A percentile compares a stretch with the other conserved stretches of the same genome.
Evolutionary conservation across 2,797 vertebrate species (phyloP).

Genomic region (Etheostoma perlongum): DNA sequence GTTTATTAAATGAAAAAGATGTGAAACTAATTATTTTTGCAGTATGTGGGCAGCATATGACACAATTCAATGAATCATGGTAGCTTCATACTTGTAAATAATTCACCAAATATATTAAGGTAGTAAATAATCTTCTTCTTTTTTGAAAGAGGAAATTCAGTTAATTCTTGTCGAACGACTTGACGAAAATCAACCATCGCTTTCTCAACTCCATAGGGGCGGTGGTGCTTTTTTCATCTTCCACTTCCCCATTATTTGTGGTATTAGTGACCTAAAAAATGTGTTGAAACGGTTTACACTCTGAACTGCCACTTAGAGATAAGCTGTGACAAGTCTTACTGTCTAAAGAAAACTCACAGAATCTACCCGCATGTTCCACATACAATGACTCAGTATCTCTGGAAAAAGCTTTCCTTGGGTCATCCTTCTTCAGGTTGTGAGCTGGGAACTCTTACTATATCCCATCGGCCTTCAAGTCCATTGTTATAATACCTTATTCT

Average conservation of each 20-base stretch:
- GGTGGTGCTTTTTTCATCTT: conserved; percentile 42
- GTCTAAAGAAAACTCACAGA: conserved; percentile 6
- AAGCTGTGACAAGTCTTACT: conserved; percentile 30
- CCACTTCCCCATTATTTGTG: conserved; percentile 71
- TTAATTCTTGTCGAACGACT: conserved; percentile 39
- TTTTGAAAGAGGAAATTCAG: conserved; percentile 60
- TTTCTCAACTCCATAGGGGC: conserved; percentile 65
- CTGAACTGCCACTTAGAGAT: conserved; percentile 55
- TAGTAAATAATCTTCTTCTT: background rate
- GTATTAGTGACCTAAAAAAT: conserved; percentile 37
- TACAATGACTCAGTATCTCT: conserved; percentile 22
- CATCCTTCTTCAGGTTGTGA: background rate
- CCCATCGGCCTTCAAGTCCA: background rate
- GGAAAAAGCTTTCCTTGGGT: background rate
- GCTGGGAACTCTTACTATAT: background rate
- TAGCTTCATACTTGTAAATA: background rate
- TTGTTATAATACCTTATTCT: background rate
- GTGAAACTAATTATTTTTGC: background rate
- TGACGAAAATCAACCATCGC: conserved; percentile 48
- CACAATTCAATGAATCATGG: background rate
- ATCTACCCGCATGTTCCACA: background rate
- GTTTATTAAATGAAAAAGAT: background rate
- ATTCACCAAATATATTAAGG: background rate
- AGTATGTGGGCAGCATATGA: background rate
- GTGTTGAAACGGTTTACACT: conserved; percentile 70